These are phyloP conservation scores for Alectoris magna DNA, from an alignment of 2,797 vertebrate species.

Conservation along the genomic window DNA sequence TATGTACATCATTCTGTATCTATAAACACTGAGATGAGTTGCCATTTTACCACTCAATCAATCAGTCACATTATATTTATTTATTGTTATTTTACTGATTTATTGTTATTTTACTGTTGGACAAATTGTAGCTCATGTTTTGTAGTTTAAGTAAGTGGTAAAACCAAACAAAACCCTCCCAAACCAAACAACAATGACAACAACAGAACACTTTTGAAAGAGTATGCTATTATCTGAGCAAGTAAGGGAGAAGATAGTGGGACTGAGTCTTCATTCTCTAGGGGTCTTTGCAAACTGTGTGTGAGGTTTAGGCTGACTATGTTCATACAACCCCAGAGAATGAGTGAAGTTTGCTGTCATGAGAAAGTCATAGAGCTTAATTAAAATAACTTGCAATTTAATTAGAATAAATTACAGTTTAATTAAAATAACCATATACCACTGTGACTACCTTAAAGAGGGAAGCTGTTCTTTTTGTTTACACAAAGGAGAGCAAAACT, in stretches of 20 bases:
- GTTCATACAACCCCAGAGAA: background rate
- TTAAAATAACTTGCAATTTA: constrained; percentile 11
- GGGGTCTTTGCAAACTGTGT: background rate
- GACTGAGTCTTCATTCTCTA: background rate
- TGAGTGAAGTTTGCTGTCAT: background rate
- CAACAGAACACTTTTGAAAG: background rate
- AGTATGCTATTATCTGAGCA: background rate
- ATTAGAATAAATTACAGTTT: constrained; percentile 3
- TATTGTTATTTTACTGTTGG: background rate
- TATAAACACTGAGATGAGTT: background rate
- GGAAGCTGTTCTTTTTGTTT: background rate
- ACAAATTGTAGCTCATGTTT: background rate
- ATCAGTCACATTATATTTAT: background rate
- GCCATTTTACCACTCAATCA: background rate
- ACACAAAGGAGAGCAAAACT: background rate
- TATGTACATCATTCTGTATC: background rate
- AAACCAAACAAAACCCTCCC: background rate
- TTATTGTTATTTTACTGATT: background rate
- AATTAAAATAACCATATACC: background rate
- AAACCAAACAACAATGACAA: background rate
- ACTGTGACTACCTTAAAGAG: background rate
- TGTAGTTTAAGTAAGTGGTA: background rate
- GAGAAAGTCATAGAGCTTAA: background rate
- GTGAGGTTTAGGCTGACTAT: background rate
- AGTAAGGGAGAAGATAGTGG: background rate